phyloP scores from a whole-genome alignment of 2,113 vertebrate species.

The Vidua chalybeata region DNA sequence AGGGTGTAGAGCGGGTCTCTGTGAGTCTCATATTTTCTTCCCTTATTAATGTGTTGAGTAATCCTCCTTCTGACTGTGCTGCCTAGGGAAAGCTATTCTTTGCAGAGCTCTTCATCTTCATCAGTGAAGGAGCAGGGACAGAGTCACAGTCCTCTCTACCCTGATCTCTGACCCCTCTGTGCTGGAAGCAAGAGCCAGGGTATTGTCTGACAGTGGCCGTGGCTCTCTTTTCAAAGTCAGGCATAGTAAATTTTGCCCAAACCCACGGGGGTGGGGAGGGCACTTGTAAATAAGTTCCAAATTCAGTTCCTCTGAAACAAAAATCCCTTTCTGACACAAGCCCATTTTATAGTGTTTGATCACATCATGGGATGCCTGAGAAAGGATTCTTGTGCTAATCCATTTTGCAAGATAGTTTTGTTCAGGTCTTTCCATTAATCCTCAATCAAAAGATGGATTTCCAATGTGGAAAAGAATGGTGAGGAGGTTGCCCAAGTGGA shows the following conservation, averaged over 20 bases:
- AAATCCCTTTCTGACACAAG: not conserved
- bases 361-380: not conserved
- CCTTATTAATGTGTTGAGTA: not conserved
- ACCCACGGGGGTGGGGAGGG: not conserved
- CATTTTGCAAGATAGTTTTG: not conserved
- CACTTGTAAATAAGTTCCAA: not conserved
- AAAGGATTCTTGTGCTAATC: not conserved
- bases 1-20: not conserved
- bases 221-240: not conserved
- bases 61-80: not conserved
- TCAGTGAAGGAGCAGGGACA: not conserved
- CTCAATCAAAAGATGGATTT: not conserved
- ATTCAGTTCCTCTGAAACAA: not conserved
- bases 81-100: not conserved
- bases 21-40: not conserved
- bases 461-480: not conserved
- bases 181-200: not conserved
- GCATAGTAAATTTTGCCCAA: not conserved
- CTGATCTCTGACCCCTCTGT: not conserved
- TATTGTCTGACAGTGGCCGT: accelerated
- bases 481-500: not conserved
- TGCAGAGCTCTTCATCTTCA: not conserved
- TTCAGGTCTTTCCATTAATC: not conserved
- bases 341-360: not conserved
- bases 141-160: not conserved